phyloP scores from a whole-genome alignment of 1,140 invertebrate genomes.

The Bradynema listronoti region DNA sequence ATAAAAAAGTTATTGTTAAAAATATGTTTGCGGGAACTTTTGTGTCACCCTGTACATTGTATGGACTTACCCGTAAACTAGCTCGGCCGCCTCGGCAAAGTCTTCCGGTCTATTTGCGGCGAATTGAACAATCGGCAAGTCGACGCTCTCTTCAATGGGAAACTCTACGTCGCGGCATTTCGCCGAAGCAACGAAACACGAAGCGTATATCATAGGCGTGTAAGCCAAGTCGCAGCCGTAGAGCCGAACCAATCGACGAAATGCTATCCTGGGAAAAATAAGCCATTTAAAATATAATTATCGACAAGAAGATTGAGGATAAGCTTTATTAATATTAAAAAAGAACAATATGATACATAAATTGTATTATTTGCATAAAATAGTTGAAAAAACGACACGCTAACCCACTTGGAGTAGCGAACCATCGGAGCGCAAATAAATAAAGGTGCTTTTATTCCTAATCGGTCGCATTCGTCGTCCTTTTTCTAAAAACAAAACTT shows the following conservation, averaged over 20 bases:
- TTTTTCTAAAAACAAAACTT: conserved; percentile 27
- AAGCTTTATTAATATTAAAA: no score
- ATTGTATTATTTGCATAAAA: no score
- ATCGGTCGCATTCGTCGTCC: conserved; percentile 59
- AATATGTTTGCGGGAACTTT: no score
- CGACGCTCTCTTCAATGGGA: conserved; percentile 66
- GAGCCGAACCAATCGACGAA: conserved; percentile 71
- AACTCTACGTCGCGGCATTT: conserved; percentile 84
- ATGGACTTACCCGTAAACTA: conserved; percentile 73
- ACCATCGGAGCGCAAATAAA: conserved; percentile 91
- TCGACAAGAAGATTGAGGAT: not conserved
- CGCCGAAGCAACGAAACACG: conserved; percentile 79
- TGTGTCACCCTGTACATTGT: no score
- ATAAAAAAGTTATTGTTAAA: no score
- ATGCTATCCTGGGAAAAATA: conserved; percentile 68
- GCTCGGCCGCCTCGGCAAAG: conserved; percentile 74
- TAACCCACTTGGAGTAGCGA: conserved; percentile 77
- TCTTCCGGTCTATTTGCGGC: conserved; percentile 76
- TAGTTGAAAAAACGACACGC: no score
- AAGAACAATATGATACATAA: no score
- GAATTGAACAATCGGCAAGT: conserved; percentile 85
- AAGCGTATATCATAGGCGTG: conserved; percentile 78
- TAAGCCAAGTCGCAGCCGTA: conserved; percentile 83
- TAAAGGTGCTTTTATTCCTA: conserved; percentile 65
- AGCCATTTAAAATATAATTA: conserved; percentile 8